Evolutionary conservation across 2,888 invertebrate species (phyloP).

Genomic region (Leptinotarsa tumamoca): DNA sequence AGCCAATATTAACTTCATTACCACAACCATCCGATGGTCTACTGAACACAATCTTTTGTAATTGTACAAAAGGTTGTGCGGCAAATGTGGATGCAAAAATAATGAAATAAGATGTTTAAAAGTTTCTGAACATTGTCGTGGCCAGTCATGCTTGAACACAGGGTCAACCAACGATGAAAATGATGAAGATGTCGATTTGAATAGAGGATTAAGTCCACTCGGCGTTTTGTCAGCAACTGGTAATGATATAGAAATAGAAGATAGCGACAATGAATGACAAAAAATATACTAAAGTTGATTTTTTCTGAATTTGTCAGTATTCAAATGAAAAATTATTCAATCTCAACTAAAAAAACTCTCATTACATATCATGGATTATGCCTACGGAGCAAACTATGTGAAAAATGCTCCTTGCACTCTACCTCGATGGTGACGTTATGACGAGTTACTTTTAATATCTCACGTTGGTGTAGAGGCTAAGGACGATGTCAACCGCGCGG

Average conservation of each 20-base stretch:
- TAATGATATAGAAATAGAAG: not conserved
- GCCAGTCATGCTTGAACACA: not conserved
- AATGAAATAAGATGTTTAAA: not conserved
- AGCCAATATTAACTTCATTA: too few relatives aligned
- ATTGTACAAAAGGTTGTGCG: not conserved
- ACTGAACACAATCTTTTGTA: too few relatives aligned
- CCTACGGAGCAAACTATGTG: not conserved
- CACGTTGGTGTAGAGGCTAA: too few relatives aligned
- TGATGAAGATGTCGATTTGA: not conserved
- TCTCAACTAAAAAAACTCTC: too few relatives aligned
- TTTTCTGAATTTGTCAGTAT: too few relatives aligned
- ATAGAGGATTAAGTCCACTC: not conserved
- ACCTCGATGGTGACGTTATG: too few relatives aligned
- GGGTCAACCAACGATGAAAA: not conserved
- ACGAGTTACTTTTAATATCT: too few relatives aligned
- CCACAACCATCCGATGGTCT: too few relatives aligned
- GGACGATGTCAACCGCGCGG: too few relatives aligned
- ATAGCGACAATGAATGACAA: too few relatives aligned
- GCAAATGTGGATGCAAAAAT: not conserved
- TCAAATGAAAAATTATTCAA: too few relatives aligned
- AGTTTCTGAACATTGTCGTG: not conserved
- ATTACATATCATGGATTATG: not conserved
- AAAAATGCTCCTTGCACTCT: not conserved
- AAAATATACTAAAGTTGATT: not conserved
- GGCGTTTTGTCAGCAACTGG: not conserved